Evolutionary conservation across 2,888 invertebrate genomes (phyloP), one percentile per base, ranked within the genome.

Genomic region (Platerodrilus igneus): DNA sequence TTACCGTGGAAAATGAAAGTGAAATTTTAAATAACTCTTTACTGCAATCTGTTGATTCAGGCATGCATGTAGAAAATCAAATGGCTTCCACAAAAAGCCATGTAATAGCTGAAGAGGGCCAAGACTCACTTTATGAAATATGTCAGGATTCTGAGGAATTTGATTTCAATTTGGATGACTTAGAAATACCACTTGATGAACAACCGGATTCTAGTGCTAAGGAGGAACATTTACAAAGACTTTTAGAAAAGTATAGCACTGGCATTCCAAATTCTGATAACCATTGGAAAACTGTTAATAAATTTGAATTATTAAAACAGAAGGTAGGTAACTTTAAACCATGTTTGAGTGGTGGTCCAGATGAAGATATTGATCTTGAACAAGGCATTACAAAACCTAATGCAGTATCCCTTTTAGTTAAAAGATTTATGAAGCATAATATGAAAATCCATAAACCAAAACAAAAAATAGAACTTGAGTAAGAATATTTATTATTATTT

Each of bases 371-470:
- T 32, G 78, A 81, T 59, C 64, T 86, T 20, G 76, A 79, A 43
- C 70, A 71, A 2, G 72, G 72, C 2, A 58, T 66, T 15, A 60
- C 52, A 7, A 58, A 61, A 45, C 51, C 76, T 3, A 73, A 74
- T 26, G 85, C 83, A 6, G 70, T 88, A 4, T 75, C 78, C 45
- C 69, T 76, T 37, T 70, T 91, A 18, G 78, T 86, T 62, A 75
- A 86, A 51, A 73, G 86, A 47, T 84, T 86, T 60, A 69, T 79
- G 20, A 78, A 79, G 57, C 87, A 88, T 53, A 71, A 79, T 0
- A 71, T 73, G 23, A 75, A 74, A 41, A 76, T 75, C 17, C 64
- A 69, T 1, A 71, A 70, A 35, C 71, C 78, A 47, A 68, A 77
- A 63, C 65, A 75, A 55, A 70, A 75, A 58, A 67, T 77, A 48